Evolutionary conservation across 2,797 vertebrate species (phyloP).

Genomic region (Natrix natrix): DNA sequence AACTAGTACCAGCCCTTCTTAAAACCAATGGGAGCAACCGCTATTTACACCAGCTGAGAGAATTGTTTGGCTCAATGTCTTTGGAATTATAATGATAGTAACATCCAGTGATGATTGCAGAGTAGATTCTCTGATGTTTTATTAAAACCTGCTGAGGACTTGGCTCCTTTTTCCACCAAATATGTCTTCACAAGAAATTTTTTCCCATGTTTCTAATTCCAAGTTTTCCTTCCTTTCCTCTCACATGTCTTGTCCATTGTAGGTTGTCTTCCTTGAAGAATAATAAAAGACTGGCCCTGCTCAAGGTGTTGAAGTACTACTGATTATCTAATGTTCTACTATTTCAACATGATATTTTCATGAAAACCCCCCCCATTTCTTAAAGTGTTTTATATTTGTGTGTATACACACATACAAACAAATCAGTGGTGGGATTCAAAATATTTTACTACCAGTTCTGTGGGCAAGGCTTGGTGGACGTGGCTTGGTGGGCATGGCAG

Average conservation of each 20-base stretch:
- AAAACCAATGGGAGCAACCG: slow-evolving; percentile 38
- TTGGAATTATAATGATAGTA: slow-evolving; percentile 20
- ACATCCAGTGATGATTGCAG: not conserved
- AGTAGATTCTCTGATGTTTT: slow-evolving; percentile 5
- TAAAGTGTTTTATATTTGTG: not conserved
- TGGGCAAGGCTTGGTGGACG: too few relatives aligned
- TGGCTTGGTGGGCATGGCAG: too few relatives aligned
- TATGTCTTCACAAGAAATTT: not conserved
- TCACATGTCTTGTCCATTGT: not conserved
- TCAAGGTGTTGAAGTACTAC: slow-evolving; percentile 1
- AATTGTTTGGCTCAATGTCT: slow-evolving; percentile 22
- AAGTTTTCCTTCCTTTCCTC: not conserved
- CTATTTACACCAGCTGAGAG: slow-evolving; percentile 15
- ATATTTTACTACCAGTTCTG: too few relatives aligned
- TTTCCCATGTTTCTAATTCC: not conserved
- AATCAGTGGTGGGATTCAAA: too few relatives aligned
- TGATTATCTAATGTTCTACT: not conserved
- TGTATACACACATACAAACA: not conserved
- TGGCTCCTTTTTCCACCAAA: slow-evolving; percentile 11
- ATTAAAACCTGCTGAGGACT: slow-evolving; percentile 19
- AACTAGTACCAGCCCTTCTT: slow-evolving; percentile 24
- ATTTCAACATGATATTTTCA: slow-evolving; percentile 9
- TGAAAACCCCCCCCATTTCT: slow-evolving; percentile 7
- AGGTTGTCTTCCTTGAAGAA: not conserved
- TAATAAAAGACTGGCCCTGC: not conserved